phyloP scores from a whole-genome alignment of 2,888 invertebrate species.

The Gastrophysa polygoni region DNA sequence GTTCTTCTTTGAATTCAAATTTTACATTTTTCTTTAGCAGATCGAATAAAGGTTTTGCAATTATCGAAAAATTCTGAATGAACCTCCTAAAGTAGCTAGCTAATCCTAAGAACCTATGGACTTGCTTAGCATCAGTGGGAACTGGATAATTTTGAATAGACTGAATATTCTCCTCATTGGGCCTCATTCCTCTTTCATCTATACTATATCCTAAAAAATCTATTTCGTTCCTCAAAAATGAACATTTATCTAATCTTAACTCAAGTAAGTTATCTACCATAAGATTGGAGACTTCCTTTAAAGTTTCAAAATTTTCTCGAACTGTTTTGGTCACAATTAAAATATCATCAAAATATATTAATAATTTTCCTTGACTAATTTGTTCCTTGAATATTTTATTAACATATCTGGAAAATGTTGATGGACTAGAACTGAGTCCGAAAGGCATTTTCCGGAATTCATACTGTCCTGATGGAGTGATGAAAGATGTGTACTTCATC shows the following conservation, averaged over 20 bases:
- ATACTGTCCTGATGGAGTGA: conserved; percentile 43
- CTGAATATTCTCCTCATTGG: conserved; percentile 8
- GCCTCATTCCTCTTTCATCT: conserved; percentile 26
- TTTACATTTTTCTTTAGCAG: conserved; percentile 34
- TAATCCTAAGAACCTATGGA: conserved; percentile 40
- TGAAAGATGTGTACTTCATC: conserved; percentile 45
- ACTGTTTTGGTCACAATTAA: conserved; percentile 32
- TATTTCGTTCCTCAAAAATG: conserved; percentile 35
- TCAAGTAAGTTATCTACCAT: conserved; percentile 28
- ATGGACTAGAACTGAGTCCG: conserved; percentile 41
- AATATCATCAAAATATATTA: conserved; percentile 38
- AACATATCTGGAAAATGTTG: conserved; percentile 34
- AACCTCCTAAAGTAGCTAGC: conserved; percentile 41
- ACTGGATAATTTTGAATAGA: conserved; percentile 32
- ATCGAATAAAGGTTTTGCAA: conserved; percentile 39
- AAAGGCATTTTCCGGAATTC: conserved; percentile 47
- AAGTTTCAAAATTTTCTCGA: conserved; percentile 32
- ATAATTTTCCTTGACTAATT: conserved; percentile 25
- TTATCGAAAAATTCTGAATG: conserved; percentile 35
- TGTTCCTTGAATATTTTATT: conserved; percentile 33
- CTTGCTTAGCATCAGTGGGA: conserved; percentile 24
- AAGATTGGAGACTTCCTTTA: conserved; percentile 29
- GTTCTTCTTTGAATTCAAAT: conserved; percentile 36
- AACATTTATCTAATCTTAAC: conserved; percentile 41
- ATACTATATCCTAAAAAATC: conserved; percentile 42